Percentiles rank a stretch among this genome's conserved stretches.
Conservation (phyloP, 1,140 invertebrate genomes). For the Eciton burchellii region DNA sequence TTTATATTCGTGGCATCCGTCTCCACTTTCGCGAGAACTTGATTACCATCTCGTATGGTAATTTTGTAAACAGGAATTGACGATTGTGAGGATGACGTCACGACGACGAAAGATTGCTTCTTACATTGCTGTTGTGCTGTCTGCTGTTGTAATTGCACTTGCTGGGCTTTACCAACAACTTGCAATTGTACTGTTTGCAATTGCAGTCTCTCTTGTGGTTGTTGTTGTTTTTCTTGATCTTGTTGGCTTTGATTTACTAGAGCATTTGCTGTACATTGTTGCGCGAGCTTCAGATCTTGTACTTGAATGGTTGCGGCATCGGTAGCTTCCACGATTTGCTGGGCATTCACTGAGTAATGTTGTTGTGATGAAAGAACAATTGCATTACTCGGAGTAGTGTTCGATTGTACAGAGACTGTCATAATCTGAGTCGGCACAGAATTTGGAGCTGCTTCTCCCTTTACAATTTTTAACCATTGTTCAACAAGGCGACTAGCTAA, state of each 20-base stretch:
- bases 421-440: conserved; percentile 79
- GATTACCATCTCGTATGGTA: conserved; percentile 90
- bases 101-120: conserved; percentile 77
- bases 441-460: conserved; percentile 87
- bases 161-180: conserved; percentile 65
- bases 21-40: conserved; percentile 89
- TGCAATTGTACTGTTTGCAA: conserved; percentile 72
- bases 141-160: conserved; percentile 66
- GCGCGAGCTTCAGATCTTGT: conserved; percentile 65
- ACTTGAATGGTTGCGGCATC: conserved; percentile 66
- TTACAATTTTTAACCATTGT: conserved; percentile 95
- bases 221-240: conserved; percentile 63
- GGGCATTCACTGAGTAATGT: conserved; percentile 52
- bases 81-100: conserved; percentile 72
- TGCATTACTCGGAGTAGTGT: not conserved
- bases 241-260: conserved; percentile 61
- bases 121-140: conserved; percentile 68
- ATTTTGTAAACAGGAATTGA: conserved; percentile 87
- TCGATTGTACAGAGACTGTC: conserved; percentile 62
- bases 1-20: conserved; percentile 80
- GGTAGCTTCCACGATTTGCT: conserved; percentile 55
- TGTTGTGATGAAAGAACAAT: conserved; percentile 50
- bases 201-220: conserved; percentile 61
- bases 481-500: conserved; percentile 94
- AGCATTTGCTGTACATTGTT: conserved; percentile 53